These are phyloP conservation scores for Nudaria mundana DNA, from an alignment of 2,888 invertebrate genomes.

Conservation along the genomic window DNA sequence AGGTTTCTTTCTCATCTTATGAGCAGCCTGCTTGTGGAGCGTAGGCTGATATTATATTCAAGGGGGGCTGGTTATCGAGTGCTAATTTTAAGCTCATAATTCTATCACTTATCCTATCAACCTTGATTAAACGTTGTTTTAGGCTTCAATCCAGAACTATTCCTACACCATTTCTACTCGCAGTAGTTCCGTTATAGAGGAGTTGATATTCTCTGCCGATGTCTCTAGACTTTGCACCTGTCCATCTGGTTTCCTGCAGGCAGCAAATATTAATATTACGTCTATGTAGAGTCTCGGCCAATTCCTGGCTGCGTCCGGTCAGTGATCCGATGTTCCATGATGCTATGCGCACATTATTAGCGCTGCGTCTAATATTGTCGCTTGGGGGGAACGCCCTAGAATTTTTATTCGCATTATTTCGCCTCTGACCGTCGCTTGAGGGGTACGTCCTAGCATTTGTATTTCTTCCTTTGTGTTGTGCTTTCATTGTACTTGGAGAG, in stretches of 20 bases:
- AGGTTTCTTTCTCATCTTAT: not conserved
- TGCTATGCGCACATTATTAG: not conserved
- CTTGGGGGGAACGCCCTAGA: not conserved
- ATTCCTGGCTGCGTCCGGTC: not conserved
- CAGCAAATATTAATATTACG: slow-evolving; percentile 15
- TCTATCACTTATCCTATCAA: not conserved
- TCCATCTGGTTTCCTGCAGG: slow-evolving; percentile 23
- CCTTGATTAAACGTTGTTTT: not conserved
- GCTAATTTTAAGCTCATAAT: not conserved
- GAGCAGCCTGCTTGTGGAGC: not conserved
- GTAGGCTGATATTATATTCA: not conserved
- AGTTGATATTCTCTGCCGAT: slow-evolving; percentile 9
- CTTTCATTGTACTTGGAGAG: too few species aligned
- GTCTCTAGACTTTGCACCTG: slow-evolving; percentile 15
- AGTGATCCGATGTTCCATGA: not conserved
- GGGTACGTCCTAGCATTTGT: too few species aligned
- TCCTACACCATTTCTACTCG: not conserved
- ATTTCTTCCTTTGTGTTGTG: too few species aligned
- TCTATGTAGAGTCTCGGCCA: not conserved
- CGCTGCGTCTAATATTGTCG: not conserved
- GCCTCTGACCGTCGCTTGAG: not conserved
- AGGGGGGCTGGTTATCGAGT: not conserved
- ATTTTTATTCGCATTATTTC: too few species aligned
- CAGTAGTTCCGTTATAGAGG: slow-evolving; percentile 5
- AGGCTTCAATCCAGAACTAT: not conserved